A percentile compares a stretch with the other conserved stretches of the same genome.
Evolutionary conservation across 2,113 vertebrate genomes (phyloP).

Genomic region (Hyaena hyaena): DNA sequence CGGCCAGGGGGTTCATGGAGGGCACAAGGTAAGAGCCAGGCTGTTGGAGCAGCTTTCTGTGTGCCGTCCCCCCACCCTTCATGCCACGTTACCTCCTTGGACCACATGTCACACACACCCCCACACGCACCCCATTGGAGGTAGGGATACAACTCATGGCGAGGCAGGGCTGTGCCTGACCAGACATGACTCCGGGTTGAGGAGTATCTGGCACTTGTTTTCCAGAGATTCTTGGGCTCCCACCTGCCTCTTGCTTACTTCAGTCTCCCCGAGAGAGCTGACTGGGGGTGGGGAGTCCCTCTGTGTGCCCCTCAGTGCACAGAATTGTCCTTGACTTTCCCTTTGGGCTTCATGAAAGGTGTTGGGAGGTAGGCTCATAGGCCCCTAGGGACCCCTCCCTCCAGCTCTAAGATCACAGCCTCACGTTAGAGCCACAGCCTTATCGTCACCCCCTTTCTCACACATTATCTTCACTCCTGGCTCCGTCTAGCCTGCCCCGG

Average conservation of each 20-base stretch:
- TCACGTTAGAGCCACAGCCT: neutral
- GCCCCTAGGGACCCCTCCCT: too few species aligned
- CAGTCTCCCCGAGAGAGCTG: neutral
- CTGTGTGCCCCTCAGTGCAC: neutral
- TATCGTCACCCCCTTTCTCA: neutral
- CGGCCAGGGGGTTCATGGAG: neutral
- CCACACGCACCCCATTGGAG: rapidly evolving
- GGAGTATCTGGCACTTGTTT: neutral
- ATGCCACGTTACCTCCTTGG: neutral
- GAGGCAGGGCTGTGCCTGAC: neutral
- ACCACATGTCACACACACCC: neutral
- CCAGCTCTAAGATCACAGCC: neutral
- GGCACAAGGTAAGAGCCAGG: neutral
- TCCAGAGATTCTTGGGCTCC: neutral
- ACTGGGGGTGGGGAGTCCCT: neutral
- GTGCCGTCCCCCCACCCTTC: neutral
- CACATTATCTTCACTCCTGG: too few species aligned
- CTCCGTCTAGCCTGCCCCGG: neutral
- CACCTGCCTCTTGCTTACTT: neutral
- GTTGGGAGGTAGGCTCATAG: neutral
- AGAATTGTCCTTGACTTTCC: neutral
- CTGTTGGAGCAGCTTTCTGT: neutral
- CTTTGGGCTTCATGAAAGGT: neutral
- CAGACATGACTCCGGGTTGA: neutral
- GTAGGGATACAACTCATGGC: neutral